phyloP scores from a whole-genome alignment of 2,113 vertebrate genomes.

The Solea senegalensis region DNA sequence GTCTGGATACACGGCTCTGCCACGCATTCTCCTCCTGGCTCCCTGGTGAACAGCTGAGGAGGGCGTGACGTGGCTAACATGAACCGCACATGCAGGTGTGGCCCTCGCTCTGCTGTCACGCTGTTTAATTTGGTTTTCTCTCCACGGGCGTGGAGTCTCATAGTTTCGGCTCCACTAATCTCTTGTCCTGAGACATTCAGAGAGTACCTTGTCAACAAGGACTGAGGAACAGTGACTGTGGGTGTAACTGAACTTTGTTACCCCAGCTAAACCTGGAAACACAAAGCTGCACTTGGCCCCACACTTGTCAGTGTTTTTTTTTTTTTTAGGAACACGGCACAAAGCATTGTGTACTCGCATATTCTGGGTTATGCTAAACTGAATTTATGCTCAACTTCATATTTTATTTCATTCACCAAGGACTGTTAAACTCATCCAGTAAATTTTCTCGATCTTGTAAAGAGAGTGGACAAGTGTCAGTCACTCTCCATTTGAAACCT shows the following conservation, averaged over 20 bases:
- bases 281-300: slow-evolving; percentile 11
- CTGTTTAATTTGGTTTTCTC: slow-evolving; percentile 56
- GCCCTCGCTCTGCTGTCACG: slow-evolving; percentile 36
- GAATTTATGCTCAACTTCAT: background rate
- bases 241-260: slow-evolving; percentile 35
- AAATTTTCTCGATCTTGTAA: background rate
- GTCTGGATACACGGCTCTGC: background rate
- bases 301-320: background rate
- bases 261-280: slow-evolving; percentile 41
- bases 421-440: background rate
- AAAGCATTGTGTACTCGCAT: slow-evolving; percentile 9
- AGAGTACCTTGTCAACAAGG: background rate
- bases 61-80: slow-evolving; percentile 38
- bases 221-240: slow-evolving; percentile 17
- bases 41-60: slow-evolving; percentile 56
- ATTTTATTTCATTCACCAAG: background rate
- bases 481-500: background rate
- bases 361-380: background rate
- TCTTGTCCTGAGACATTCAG: slow-evolving; percentile 36
- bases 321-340: background rate
- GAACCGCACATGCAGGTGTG: slow-evolving; percentile 64
- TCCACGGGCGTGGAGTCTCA: slow-evolving; percentile 11
- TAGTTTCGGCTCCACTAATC: slow-evolving; percentile 30
- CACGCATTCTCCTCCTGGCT: slow-evolving; percentile 1
- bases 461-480: background rate